Evolutionary conservation across 2,888 invertebrate genomes (phyloP).

Genomic region (Meganola albula): DNA sequence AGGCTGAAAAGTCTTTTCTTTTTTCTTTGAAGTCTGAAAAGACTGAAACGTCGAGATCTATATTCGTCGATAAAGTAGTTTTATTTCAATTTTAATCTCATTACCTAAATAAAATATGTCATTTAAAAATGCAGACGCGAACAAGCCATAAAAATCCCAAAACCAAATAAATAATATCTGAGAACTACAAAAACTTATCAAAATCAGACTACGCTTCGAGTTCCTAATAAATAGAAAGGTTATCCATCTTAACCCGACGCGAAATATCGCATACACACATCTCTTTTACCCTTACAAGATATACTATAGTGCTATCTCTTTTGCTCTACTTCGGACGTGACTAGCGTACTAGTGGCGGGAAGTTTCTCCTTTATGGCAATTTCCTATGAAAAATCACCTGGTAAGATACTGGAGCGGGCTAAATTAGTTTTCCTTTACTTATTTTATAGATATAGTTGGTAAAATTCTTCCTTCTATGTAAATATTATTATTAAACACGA

Average conservation of each 20-base stretch:
- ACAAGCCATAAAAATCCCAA: no score
- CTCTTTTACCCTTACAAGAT: slow-evolving; percentile 20
- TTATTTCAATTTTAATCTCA: no score
- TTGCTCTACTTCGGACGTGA: slow-evolving; percentile 49
- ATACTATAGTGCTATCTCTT: slow-evolving; percentile 22
- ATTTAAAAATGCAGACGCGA: no score
- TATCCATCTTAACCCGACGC: slow-evolving; percentile 39
- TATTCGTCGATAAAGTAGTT: no score
- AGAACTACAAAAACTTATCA: slow-evolving; percentile 9
- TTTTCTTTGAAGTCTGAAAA: no score
- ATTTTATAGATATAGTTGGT: no score
- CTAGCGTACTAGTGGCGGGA: slow-evolving; percentile 48
- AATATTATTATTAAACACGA: no score
- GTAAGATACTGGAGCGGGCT: slow-evolving; percentile 33
- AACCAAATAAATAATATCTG: slow-evolving; percentile 10
- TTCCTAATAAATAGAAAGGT: slow-evolving; percentile 35
- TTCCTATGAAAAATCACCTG: slow-evolving; percentile 67
- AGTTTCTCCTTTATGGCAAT: slow-evolving; percentile 57
- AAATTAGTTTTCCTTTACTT: slow-evolving; percentile 51
- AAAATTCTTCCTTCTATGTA: no score
- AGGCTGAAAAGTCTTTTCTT: no score
- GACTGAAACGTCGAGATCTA: no score
- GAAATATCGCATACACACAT: slow-evolving; percentile 30
- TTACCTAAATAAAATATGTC: no score
- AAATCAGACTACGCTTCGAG: slow-evolving; percentile 12